Percentiles rank a stretch among this genome's conserved stretches.
Evolutionary conservation across 2,797 vertebrate genomes (phyloP).

Genomic region (Tragopan temminckii): DNA sequence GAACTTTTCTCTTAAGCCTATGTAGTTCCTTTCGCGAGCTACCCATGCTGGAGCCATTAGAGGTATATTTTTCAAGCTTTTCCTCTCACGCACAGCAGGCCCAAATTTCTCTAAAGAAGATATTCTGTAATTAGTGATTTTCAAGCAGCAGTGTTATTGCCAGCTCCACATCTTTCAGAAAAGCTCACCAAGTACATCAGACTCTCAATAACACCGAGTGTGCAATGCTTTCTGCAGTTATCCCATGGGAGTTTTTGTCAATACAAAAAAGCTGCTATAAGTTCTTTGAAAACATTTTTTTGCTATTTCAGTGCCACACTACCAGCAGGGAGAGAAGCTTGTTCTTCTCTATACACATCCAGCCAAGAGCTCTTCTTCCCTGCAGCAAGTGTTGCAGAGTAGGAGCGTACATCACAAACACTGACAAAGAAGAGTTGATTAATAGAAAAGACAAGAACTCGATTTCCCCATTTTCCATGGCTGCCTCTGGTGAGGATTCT

Average conservation of each 20-base stretch:
- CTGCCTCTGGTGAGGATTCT: background rate
- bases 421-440: background rate
- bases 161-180: background rate
- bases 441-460: background rate
- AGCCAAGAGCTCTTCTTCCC: background rate
- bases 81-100: background rate
- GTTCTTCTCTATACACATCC: too few relatives aligned
- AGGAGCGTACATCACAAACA: fast-evolving
- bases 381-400: background rate
- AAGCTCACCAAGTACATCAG: background rate
- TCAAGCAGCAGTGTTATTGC: background rate
- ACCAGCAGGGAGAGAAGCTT: background rate
- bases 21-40: background rate
- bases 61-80: background rate
- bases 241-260: background rate
- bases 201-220: background rate
- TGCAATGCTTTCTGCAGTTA: background rate
- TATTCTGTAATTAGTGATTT: background rate
- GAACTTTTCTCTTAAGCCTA: background rate
- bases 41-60: background rate
- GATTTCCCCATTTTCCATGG: background rate
- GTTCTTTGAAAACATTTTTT: background rate
- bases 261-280: background rate
- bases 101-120: background rate
- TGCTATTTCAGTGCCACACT: background rate